Evolutionary conservation across 1,140 invertebrate genomes (phyloP).

Genomic region (Drosophila malerkotliana): DNA sequence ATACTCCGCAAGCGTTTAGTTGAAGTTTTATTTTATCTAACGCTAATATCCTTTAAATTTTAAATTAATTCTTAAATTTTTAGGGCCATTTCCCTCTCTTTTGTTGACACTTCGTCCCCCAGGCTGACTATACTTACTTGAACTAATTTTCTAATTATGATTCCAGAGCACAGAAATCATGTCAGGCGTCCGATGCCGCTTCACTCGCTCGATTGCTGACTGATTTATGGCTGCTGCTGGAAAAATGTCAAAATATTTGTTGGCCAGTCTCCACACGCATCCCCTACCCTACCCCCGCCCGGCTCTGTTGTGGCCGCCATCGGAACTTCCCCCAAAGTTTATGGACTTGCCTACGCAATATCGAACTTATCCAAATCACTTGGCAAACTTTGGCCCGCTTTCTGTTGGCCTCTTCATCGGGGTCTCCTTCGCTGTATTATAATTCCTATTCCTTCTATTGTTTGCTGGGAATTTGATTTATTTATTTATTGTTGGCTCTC

Average conservation of each 20-base stretch:
- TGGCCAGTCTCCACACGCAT: constrained; percentile 25
- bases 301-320: background rate
- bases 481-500: constrained; percentile 72
- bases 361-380: constrained; percentile 77
- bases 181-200: constrained; percentile 50
- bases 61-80: background rate
- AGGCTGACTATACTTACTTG: constrained; percentile 26
- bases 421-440: constrained; percentile 10
- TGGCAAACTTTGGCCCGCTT: constrained; percentile 60
- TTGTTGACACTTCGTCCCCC: constrained; percentile 3
- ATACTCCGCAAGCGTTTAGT: too few relatives aligned
- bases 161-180: constrained; percentile 65
- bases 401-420: constrained; percentile 8
- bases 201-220: constrained; percentile 36
- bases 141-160: constrained; percentile 83
- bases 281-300: background rate
- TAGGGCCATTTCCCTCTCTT: background rate
- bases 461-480: constrained; percentile 70
- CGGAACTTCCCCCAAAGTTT: constrained; percentile 22
- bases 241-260: constrained; percentile 82
- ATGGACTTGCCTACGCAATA: constrained; percentile 55
- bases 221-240: constrained; percentile 75
- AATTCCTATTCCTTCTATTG: constrained; percentile 14
- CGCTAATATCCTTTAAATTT: too few relatives aligned
- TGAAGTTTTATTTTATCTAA: too few relatives aligned